A percentile compares a stretch with the other conserved stretches of the same genome.
Conservation (phyloP, 2,888 invertebrate genomes). For the Sphaeridia pumilis region DNA sequence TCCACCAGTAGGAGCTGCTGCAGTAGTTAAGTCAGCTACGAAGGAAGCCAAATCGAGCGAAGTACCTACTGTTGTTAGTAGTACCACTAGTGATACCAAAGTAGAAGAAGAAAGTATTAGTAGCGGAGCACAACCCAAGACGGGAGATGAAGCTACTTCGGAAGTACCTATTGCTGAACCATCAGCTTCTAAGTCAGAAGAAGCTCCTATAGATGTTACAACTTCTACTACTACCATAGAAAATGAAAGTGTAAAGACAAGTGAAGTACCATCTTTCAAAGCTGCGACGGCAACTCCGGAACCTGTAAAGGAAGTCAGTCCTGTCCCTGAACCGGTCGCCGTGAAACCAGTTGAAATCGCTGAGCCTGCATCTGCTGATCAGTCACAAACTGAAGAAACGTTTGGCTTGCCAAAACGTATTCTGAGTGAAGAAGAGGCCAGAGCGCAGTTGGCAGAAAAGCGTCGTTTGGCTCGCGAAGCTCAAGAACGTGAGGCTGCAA, state of each 20-base stretch:
- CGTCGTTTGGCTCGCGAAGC: constrained; percentile 78
- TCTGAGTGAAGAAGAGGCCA: constrained; percentile 76
- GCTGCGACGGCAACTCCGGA: background rate
- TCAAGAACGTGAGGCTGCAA: constrained; percentile 80
- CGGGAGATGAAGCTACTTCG: background rate
- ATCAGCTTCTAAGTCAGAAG: background rate
- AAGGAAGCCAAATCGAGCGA: constrained; percentile 1
- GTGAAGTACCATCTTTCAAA: background rate
- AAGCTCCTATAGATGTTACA: background rate
- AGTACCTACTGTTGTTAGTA: background rate
- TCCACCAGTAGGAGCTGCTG: background rate
- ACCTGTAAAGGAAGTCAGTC: background rate
- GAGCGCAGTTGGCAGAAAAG: constrained; percentile 82
- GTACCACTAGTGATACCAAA: background rate
- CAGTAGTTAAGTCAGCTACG: background rate
- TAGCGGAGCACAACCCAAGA: background rate
- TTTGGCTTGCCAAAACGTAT: background rate
- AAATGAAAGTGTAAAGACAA: background rate
- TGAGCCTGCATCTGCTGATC: constrained; percentile 5
- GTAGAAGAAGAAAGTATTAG: background rate
- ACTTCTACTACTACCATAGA: background rate
- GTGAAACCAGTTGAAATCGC: background rate
- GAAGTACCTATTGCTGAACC: background rate
- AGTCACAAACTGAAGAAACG: constrained; percentile 4
- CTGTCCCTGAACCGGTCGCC: background rate